These are phyloP conservation scores for Alces alces DNA, from an alignment of 2,113 vertebrate genomes.

Conservation along the genomic window DNA sequence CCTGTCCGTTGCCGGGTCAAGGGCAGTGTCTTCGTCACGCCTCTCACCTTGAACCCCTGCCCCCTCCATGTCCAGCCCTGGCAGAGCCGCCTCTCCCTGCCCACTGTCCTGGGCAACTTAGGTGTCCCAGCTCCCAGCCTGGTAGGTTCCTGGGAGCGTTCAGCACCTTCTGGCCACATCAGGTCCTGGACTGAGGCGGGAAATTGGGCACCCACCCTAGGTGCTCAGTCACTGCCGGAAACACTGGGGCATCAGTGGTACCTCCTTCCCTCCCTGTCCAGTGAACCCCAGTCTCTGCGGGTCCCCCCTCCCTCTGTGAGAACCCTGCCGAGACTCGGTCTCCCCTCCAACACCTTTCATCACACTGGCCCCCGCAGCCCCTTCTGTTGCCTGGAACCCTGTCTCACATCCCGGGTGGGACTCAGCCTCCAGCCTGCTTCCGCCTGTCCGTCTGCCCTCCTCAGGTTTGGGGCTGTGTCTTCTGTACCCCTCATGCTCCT, in stretches of 20 bases:
- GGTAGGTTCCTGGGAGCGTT: neutral
- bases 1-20: accelerated
- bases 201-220: neutral
- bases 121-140: neutral
- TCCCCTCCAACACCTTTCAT: neutral
- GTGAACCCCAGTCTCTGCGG: neutral
- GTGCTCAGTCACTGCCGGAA: neutral
- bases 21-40: neutral
- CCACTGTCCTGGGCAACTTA: neutral
- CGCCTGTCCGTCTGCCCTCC: neutral
- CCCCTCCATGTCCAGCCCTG: neutral
- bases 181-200: neutral
- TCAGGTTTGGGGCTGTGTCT: neutral
- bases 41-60: neutral
- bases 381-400: neutral
- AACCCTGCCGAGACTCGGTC: neutral
- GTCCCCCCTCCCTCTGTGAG: neutral
- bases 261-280: neutral
- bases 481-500: no score
- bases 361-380: neutral
- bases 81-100: neutral
- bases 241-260: neutral
- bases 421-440: neutral
- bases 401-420: neutral
- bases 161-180: neutral